Base-by-base conservation (phyloP, 2,888 invertebrate genomes). In the Artemia sp. region DNA sequence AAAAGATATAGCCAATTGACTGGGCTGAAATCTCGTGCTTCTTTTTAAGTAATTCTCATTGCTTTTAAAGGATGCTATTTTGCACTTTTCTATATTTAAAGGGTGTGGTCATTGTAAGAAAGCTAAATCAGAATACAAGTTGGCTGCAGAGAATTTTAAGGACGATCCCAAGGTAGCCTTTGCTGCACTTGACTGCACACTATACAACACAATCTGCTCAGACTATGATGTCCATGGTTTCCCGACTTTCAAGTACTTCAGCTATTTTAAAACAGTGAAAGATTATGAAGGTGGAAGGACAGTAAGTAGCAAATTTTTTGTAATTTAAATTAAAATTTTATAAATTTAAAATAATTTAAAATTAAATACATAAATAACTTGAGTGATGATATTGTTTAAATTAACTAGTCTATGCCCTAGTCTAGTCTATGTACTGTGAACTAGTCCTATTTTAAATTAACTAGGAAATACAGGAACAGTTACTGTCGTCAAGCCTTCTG, bases 21-120 rank as follows among this genome's bases (percentile, higher is more conserved):
- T 38, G 6, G 38, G 38, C 38, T 38, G 38, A 38, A 38, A 38
- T 38, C 38, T 6, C 38, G 38, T 38, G 38, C 38, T 38, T 38
- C 38, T 38, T 38, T 38, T 38, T 2, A 38, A 38, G 38, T 3
- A 38, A 38, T 38, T 38, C 38, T 38, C 38, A 38, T 38, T 6
- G 38, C 38, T 38, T 38, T 38, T 38, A 38, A 38, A 5, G 38
- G 38, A 38, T 6, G 6, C 2, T 38, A 38, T 38, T 38, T 38
- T 69, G 50, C 14, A 11, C 70, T 58, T 70, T 66, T 71, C 52
- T 52, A 67, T 70, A 70, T 73, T 74, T 76, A 66, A 73, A 90
- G 91, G 92, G 92, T 92, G 92, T 77, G 91, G 91, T 0, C 91
- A 92, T 78, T 92, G 92, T 77, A 92, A 92, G 77, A 85, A 84